Conservation (phyloP, 2,888 invertebrate genomes). For the Resseliella maxima region DNA sequence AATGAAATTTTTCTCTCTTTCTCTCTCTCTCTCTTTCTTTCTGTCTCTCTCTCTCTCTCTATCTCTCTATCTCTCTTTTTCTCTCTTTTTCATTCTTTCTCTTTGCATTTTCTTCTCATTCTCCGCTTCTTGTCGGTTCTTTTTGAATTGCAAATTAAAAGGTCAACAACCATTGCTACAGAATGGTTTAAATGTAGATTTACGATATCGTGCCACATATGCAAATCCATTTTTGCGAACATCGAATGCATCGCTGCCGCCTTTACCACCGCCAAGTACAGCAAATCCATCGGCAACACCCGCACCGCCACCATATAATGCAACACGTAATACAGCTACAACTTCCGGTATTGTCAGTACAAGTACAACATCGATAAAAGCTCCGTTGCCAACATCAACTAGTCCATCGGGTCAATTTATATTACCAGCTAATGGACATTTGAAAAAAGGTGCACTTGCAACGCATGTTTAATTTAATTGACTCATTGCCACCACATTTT, state of each 20-base stretch:
- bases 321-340: conserved; percentile 63
- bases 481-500: conserved; percentile 34
- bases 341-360: conserved; percentile 58
- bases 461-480: conserved; percentile 71
- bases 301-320: conserved; percentile 81
- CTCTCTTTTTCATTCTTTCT: background rate
- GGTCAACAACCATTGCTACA: conserved; percentile 66
- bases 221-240: conserved; percentile 88
- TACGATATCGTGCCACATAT: conserved; percentile 88
- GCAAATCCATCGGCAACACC: conserved; percentile 83
- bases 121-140: background rate
- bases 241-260: conserved; percentile 70
- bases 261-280: conserved; percentile 73
- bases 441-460: conserved; percentile 70
- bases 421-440: conserved; percentile 67
- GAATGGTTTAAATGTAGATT: conserved; percentile 72
- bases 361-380: conserved; percentile 73
- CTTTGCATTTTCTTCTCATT: background rate
- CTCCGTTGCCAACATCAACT: conserved; percentile 74
- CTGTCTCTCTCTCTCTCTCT: background rate
- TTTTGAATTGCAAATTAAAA: conserved; percentile 58
- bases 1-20: background rate
- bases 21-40: background rate
- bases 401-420: conserved; percentile 68
- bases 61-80: background rate